Conservation (phyloP, 2,797 vertebrate genomes). For the Loriculus beryllinus region DNA sequence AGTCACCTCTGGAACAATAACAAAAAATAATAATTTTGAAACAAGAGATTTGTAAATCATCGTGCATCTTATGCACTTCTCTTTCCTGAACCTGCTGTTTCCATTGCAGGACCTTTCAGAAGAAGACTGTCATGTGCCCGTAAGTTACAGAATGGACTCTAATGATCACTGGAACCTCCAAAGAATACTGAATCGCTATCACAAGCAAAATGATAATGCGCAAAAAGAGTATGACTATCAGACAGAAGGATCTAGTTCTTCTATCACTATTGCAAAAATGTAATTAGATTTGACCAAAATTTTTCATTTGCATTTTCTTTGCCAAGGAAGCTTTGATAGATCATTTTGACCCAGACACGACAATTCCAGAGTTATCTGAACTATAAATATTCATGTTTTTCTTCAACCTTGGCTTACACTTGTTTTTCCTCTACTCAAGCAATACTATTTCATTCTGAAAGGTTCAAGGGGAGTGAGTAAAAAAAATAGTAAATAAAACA, state of each 20-base stretch:
- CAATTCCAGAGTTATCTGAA: slow-evolving; percentile 34
- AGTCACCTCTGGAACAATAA: neutral
- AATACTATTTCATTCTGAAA: slow-evolving; percentile 18
- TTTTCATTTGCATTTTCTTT: neutral
- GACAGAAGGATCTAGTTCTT: neutral
- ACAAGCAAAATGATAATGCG: neutral
- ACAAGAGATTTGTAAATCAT: neutral
- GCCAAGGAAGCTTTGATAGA: neutral
- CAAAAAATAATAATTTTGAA: neutral
- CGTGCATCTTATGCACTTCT: neutral
- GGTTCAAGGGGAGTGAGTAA: neutral
- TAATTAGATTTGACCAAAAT: neutral
- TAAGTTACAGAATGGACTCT: neutral
- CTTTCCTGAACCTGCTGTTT: neutral
- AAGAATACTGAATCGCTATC: neutral
- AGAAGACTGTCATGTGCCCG: neutral
- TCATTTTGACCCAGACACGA: slow-evolving; percentile 56
- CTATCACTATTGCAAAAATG: neutral
- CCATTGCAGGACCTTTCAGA: neutral
- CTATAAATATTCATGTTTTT: slow-evolving; percentile 33
- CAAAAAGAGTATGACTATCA: neutral
- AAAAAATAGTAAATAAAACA: slow-evolving; percentile 7
- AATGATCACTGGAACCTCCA: neutral
- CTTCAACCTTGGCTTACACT: neutral
- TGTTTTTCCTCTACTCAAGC: neutral